Evolutionary conservation across 2,797 vertebrate genomes (phyloP).

Genomic region (Sebastes glaucus): DNA sequence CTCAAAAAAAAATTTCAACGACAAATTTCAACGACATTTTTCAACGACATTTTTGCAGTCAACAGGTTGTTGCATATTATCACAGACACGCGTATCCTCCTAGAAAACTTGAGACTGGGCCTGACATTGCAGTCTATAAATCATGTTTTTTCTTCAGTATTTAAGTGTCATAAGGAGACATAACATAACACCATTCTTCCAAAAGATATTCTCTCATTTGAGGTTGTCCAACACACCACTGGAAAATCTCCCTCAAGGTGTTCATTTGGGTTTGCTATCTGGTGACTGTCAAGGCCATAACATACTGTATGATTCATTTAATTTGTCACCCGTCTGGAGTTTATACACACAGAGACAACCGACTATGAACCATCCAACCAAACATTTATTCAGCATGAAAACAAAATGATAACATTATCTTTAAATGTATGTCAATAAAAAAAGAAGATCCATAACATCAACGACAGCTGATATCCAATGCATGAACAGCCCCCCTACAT

Average conservation of each 20-base stretch:
- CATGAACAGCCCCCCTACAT: background rate
- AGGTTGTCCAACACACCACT: background rate
- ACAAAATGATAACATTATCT: background rate
- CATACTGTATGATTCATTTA: background rate
- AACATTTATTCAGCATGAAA: slow-evolving; percentile 40
- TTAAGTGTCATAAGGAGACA: background rate
- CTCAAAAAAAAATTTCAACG: too few species aligned
- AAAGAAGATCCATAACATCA: background rate
- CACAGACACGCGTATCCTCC: background rate
- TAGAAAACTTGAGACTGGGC: background rate
- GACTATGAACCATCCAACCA: background rate
- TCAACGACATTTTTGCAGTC: too few species aligned
- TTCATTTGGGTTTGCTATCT: background rate
- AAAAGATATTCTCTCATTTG: too few species aligned
- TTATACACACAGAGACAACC: background rate
- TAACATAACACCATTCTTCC: too few species aligned
- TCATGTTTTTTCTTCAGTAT: background rate
- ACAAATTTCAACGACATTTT: too few species aligned
- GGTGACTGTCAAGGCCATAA: background rate
- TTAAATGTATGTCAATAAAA: background rate
- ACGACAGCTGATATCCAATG: background rate
- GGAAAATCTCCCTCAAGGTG: background rate
- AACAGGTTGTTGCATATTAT: background rate
- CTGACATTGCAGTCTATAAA: background rate
- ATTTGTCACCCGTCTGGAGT: background rate